A percentile compares a stretch with the other conserved stretches of the same genome.
Evolutionary conservation across 2,888 invertebrate genomes (phyloP).

Genomic region (Chrysina gloriosa): DNA sequence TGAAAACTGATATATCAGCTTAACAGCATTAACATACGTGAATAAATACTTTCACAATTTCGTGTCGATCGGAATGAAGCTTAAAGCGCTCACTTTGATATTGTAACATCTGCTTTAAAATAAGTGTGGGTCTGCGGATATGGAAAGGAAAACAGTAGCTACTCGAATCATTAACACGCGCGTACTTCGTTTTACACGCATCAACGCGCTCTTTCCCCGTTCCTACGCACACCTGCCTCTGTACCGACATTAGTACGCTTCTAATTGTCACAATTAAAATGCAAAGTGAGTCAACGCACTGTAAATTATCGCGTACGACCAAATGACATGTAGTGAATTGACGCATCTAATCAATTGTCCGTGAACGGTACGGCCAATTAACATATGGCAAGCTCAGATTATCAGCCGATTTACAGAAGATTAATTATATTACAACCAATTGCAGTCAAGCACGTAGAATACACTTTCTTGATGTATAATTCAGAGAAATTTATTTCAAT

Average conservation of each 20-base stretch:
- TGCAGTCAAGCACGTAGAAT: not conserved
- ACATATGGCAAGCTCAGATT: not conserved
- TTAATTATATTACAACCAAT: not conserved
- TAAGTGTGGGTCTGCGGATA: too few species aligned
- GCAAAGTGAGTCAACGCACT: constrained; percentile 7
- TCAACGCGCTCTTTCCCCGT: too few species aligned
- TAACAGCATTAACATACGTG: too few species aligned
- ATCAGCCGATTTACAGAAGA: not conserved
- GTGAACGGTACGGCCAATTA: not conserved
- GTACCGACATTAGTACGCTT: not conserved
- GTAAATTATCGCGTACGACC: constrained; percentile 5
- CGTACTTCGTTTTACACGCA: too few species aligned
- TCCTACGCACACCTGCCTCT: too few species aligned
- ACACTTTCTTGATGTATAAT: not conserved
- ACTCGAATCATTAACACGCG: too few species aligned
- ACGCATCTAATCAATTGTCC: constrained; percentile 2
- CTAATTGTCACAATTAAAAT: constrained; percentile 9
- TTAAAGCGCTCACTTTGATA: too few species aligned
- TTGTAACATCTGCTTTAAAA: too few species aligned
- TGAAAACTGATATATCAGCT: too few species aligned
- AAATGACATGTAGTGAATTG: constrained; percentile 10
- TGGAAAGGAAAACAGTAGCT: too few species aligned
- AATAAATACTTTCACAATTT: too few species aligned
- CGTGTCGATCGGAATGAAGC: too few species aligned
- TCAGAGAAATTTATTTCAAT: not conserved